A percentile compares a stretch with the other conserved stretches of the same genome.
These are phyloP conservation scores for Clitarchus hookeri DNA, from an alignment of 2,888 invertebrate genomes.

Conservation along the genomic window DNA sequence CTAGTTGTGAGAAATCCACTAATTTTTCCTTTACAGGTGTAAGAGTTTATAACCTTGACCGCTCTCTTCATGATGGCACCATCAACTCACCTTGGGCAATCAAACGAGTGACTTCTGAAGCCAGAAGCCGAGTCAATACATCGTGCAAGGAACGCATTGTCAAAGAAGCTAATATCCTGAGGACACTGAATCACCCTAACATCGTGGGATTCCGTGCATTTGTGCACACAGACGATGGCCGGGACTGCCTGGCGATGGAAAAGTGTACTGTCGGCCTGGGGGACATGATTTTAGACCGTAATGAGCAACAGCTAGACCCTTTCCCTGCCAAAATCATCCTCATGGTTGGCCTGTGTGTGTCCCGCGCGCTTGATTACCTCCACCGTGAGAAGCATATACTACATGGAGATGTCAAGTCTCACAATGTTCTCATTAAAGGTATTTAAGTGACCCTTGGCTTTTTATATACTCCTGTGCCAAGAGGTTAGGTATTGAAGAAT, in stretches of 20 bases:
- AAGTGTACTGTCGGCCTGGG: conserved; percentile 73
- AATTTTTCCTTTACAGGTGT: conserved; percentile 61
- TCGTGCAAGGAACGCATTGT: conserved; percentile 59
- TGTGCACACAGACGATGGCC: conserved; percentile 59
- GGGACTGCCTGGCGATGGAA: conserved; percentile 77
- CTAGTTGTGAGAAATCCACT: no score
- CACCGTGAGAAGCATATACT: conserved; percentile 72
- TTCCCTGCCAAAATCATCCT: conserved; percentile 66
- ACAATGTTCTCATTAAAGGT: conserved; percentile 74
- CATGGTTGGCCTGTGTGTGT: conserved; percentile 69
- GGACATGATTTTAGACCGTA: conserved; percentile 71
- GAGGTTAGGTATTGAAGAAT: no score
- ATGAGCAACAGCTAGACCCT: conserved; percentile 62
- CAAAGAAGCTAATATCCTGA: conserved; percentile 73
- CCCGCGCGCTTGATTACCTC: conserved; percentile 74
- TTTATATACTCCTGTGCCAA: not conserved
- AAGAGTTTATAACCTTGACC: conserved; percentile 73
- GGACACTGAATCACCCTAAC: conserved; percentile 74
- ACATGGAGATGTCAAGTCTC: conserved; percentile 85
- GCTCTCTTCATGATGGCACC: conserved; percentile 70
- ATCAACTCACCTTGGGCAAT: conserved; percentile 85
- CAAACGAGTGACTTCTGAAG: conserved; percentile 68
- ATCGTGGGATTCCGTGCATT: conserved; percentile 76
- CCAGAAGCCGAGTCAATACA: conserved; percentile 51
- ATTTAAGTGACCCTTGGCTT: conserved; percentile 23